A percentile compares a stretch with the other conserved stretches of the same genome.
phyloP scores from a whole-genome alignment of 2,888 invertebrate species.

The Apamea monoglypha region DNA sequence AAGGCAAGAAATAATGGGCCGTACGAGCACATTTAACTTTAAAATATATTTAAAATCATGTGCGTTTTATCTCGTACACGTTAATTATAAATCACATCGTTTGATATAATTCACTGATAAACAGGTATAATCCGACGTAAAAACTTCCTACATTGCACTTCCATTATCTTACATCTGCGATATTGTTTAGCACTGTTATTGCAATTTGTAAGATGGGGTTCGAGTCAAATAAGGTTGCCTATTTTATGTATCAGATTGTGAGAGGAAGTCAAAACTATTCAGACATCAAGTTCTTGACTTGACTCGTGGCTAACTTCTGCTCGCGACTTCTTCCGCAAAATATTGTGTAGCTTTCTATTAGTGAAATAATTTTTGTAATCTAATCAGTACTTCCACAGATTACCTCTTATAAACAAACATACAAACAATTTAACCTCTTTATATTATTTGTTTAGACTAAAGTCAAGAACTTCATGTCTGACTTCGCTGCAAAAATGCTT shows the following conservation, averaged over 20 bases:
- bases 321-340: neutral
- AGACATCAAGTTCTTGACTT: neutral
- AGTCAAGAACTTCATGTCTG: neutral
- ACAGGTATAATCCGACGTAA: conserved; percentile 22
- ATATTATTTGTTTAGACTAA: neutral
- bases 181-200: conserved; percentile 10
- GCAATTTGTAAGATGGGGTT: neutral
- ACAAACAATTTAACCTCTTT: neutral
- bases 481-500: neutral
- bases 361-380: neutral
- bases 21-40: neutral
- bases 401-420: neutral
- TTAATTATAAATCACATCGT: conserved; percentile 24
- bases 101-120: conserved; percentile 32
- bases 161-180: conserved; percentile 19
- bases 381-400: too few species aligned
- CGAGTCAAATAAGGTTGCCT: neutral
- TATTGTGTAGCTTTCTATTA: too few species aligned
- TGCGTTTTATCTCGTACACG: conserved; percentile 22
- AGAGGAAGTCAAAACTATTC: conserved; percentile 18
- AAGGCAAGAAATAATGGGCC: neutral
- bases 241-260: neutral
- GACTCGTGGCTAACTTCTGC: neutral
- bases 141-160: conserved; percentile 54
- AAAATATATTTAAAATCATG: neutral